Conservation (phyloP, 2,797 vertebrate genomes). For the Champsocephalus gunnari region DNA sequence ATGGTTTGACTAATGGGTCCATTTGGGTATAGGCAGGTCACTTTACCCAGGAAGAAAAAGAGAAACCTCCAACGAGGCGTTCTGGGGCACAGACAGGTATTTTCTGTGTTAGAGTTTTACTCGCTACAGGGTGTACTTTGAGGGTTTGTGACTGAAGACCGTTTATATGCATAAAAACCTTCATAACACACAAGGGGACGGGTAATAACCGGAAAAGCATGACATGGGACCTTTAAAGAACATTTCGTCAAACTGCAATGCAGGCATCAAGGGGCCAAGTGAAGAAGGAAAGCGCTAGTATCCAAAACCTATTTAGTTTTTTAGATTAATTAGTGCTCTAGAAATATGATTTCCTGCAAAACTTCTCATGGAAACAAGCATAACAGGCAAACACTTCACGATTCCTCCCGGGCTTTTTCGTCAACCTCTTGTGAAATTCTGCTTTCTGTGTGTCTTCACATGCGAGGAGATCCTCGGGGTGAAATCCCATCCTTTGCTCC, state of each 20-base stretch:
- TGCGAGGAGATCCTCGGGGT: conserved; percentile 46
- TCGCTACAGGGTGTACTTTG: too few species aligned
- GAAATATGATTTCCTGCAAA: conserved; percentile 19
- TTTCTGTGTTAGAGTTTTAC: too few species aligned
- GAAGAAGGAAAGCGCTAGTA: conserved; percentile 27
- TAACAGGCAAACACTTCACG: conserved; percentile 19
- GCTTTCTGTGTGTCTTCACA: conserved; percentile 46
- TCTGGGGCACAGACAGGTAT: too few species aligned
- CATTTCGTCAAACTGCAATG: conserved; percentile 36
- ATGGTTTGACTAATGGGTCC: too few species aligned
- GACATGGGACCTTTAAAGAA: neutral
- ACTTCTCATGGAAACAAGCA: conserved; percentile 17
- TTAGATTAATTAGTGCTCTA: conserved; percentile 5
- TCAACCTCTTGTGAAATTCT: conserved; percentile 66
- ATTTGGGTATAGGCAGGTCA: too few species aligned
- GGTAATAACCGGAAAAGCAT: too few species aligned
- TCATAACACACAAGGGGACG: too few species aligned
- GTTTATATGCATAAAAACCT: too few species aligned
- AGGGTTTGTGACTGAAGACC: too few species aligned
- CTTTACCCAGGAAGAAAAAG: too few species aligned
- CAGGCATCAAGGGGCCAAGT: conserved; percentile 68
- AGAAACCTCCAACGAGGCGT: too few species aligned
- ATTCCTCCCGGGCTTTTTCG: conserved; percentile 17
- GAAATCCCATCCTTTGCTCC: conserved; percentile 35
- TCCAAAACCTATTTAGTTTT: conserved; percentile 8